Conservation (phyloP, 2,888 invertebrate species). For the Cheilosia scutellata region DNA sequence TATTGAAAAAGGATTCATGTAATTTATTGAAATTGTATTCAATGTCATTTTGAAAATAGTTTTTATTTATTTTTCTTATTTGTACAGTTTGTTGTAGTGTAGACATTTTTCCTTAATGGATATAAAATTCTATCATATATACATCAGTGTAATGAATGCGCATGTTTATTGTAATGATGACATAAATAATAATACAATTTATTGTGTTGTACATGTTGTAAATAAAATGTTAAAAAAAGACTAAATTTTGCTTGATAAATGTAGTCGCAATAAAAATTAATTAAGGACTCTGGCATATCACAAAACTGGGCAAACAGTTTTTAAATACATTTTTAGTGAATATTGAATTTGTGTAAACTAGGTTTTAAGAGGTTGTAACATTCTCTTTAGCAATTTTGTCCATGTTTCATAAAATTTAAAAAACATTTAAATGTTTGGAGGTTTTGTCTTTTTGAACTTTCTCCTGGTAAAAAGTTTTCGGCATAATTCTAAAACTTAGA, state of each 20-base stretch:
- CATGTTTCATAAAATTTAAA: no score
- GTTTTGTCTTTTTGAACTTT: no score
- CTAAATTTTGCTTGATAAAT: neutral
- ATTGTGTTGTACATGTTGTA: constrained; percentile 13
- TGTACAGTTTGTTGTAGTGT: neutral
- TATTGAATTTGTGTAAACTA: no score
- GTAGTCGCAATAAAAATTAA: no score
- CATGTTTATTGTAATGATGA: constrained; percentile 30
- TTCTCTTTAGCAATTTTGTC: no score
- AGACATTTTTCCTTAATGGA: constrained; percentile 18
- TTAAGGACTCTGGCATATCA: no score
- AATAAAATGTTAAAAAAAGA: neutral
- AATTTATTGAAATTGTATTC: constrained; percentile 49
- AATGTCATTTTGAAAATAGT: constrained; percentile 1
- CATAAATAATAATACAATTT: neutral
- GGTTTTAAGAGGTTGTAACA: no score
- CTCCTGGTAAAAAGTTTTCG: no score
- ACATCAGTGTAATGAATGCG: constrained; percentile 20
- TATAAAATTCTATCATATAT: neutral
- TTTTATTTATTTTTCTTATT: neutral
- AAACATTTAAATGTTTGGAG: no score
- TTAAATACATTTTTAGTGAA: no score
- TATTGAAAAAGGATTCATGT: constrained; percentile 33
- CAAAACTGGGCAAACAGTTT: no score
- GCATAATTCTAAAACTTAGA: no score